Evolutionary conservation across 2,888 invertebrate genomes (phyloP).

Genomic region (Brachynemurus nebulosus): DNA sequence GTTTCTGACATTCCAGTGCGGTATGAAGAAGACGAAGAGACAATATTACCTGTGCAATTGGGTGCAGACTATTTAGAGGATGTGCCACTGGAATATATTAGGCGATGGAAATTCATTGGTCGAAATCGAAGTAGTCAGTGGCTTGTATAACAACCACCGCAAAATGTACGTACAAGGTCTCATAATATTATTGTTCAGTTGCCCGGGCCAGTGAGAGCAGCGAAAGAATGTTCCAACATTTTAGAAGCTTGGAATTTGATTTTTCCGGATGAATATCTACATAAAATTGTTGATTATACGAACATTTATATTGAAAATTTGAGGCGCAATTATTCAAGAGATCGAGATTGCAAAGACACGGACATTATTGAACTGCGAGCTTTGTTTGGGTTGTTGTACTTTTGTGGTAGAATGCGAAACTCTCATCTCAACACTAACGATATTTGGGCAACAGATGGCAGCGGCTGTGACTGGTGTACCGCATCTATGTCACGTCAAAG

Average conservation of each 20-base stretch:
- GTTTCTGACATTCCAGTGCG: no score
- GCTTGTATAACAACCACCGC: no score
- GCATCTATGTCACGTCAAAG: slow-evolving; percentile 15
- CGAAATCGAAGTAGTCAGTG: no score
- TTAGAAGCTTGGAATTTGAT: neutral
- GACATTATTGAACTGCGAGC: slow-evolving; percentile 15
- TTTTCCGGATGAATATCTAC: neutral
- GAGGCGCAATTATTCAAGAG: neutral
- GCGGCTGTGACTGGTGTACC: slow-evolving; percentile 16
- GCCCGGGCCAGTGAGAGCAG: neutral
- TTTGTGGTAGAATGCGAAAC: neutral
- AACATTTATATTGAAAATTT: neutral
- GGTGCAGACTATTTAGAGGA: no score
- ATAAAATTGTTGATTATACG: neutral
- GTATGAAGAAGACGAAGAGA: no score
- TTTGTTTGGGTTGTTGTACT: slow-evolving; percentile 9
- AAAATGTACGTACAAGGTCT: neutral
- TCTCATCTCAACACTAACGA: slow-evolving; percentile 3
- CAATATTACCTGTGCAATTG: no score
- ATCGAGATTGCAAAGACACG: slow-evolving; percentile 11
- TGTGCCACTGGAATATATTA: no score
- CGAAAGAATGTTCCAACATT: neutral
- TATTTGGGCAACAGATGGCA: slow-evolving; percentile 6
- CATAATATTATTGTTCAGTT: neutral
- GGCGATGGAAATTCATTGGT: no score